Evolutionary conservation across 2,888 invertebrate genomes (phyloP), one percentile per base, ranked within the genome.

Genomic region (Agrochola macilenta): DNA sequence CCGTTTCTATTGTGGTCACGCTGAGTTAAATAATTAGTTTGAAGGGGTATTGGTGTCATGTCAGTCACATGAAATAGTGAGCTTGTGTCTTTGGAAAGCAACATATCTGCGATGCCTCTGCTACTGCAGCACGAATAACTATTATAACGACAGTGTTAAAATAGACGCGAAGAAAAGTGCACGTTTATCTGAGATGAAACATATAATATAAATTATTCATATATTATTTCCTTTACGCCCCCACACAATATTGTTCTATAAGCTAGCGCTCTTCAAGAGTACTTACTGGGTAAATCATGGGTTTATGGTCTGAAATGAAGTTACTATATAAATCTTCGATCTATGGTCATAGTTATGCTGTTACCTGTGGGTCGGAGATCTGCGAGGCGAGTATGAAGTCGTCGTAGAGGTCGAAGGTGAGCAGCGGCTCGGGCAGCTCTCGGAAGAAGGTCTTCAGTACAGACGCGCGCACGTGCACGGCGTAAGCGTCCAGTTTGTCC

Each of bases 321-420:
- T 46, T 20, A 12, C 26, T 46, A 26, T 20, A 30, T 26, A 23
- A 52, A 52, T 58, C 3, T 7, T n/a, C 14, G 5, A 35, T 20
- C 0, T 14, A 23, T 23, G 26, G n/a, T 35, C 11, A 58, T n/a
- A 12, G 30, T 74, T 23, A 46, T 12, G 8, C 2, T 17, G 17
- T 26, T 58, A 99, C 99, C 94, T 95, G 98, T 35, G 97, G 97
- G 93, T 99, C 98, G 20, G 98, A 97, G 87, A 99, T 97, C 94
- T 98, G 98, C 7, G 99, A 98, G 64, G 99, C 99, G 85, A 98
- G 98, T 81, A 99, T 97, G 94, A 99, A 99, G 95, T 99, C 99
- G 94, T 99, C 99, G 94, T 99, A 99, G 84, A 98, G 98, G 93
- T 99, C 99, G 95, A 98, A 99, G 72, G 99, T 99, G 87, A 99